A percentile compares a stretch with the other conserved stretches of the same genome.
Conservation (phyloP, 2,113 vertebrate genomes). For the Gallinago paraguaiae region DNA sequence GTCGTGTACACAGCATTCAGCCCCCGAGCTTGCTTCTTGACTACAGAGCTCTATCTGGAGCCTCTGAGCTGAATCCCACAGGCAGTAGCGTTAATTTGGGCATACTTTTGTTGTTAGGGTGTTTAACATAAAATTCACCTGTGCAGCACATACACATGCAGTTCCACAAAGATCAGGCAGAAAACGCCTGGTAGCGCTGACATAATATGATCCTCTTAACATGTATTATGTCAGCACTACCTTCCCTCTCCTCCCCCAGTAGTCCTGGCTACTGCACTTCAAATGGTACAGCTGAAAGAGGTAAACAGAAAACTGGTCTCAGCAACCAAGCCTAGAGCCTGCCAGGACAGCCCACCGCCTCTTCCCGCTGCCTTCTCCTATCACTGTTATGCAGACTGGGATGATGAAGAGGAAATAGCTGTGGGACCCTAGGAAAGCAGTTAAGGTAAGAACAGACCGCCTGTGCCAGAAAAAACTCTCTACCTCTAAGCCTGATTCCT, state of each 20-base stretch:
- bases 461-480: neutral
- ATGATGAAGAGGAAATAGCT: neutral
- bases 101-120: neutral
- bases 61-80: neutral
- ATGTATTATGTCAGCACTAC: neutral
- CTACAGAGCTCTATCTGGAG: neutral
- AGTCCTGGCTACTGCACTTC: neutral
- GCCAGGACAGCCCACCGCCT: neutral
- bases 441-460: neutral
- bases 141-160: neutral
- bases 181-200: neutral
- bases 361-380: neutral
- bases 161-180: neutral
- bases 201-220: neutral
- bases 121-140: neutral
- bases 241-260: neutral
- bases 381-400: neutral
- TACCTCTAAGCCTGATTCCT: neutral
- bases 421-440: neutral
- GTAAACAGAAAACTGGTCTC: neutral
- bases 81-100: neutral
- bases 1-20: neutral
- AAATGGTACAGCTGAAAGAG: neutral
- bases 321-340: neutral
- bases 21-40: neutral